Percentiles rank a stretch among this genome's conserved stretches.
phyloP scores from a whole-genome alignment of 2,797 vertebrate species.

The Sparidentex hasta region DNA sequence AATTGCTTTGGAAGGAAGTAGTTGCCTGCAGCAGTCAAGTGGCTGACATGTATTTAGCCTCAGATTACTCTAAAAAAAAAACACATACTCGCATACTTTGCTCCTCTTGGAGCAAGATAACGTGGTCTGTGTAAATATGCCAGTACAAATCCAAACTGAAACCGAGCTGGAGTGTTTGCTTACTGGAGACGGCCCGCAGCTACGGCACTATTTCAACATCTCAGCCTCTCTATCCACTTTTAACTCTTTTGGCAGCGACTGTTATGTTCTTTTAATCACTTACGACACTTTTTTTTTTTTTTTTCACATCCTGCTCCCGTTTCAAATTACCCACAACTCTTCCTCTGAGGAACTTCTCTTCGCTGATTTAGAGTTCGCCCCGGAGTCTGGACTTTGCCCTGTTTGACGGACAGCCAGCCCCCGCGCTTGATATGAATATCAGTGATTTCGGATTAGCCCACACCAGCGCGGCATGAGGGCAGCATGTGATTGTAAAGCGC shows the following conservation, averaged over 20 bases:
- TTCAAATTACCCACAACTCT: conserved; percentile 11
- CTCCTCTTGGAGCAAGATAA: conserved; percentile 30
- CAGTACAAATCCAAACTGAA: conserved; percentile 47
- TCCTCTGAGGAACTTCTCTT: conserved; percentile 3
- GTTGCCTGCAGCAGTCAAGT: conserved; percentile 37
- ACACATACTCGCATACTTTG: conserved; percentile 8
- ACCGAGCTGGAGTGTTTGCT: conserved; percentile 58
- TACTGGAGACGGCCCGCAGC: conserved; percentile 29
- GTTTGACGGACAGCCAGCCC: conserved; percentile 10
- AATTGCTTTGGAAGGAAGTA: conserved; percentile 45
- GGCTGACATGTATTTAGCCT: conserved; percentile 38
- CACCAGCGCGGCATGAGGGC: conserved; percentile 30
- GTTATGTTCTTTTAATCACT: not conserved
- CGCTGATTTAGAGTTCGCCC: not conserved
- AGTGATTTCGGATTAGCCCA: conserved; percentile 55
- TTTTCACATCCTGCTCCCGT: not conserved
- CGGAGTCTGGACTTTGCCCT: conserved; percentile 5
- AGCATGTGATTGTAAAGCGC: conserved; percentile 62
- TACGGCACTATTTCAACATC: conserved; percentile 33
- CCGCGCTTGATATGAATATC: conserved; percentile 42
- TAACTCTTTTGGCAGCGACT: not conserved
- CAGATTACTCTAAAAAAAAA: conserved; percentile 18
- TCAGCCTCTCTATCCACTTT: not conserved
- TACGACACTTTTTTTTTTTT: not conserved
- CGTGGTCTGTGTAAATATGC: conserved; percentile 60